Evolutionary conservation across 1,140 invertebrate genomes (phyloP), one percentile per base, ranked within the genome.

Genomic region (Leptestheria dahalacensis): DNA sequence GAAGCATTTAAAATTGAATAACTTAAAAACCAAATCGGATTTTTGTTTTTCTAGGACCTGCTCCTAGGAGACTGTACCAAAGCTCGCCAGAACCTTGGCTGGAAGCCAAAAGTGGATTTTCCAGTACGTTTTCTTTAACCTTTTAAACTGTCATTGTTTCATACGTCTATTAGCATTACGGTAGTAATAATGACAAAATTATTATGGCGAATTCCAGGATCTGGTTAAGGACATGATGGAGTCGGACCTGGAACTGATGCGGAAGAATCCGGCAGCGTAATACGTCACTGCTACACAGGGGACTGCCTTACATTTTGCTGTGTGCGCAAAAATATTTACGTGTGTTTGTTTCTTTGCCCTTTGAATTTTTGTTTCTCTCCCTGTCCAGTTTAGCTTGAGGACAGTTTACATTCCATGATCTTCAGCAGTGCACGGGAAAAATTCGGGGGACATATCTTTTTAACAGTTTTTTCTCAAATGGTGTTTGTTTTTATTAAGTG

Each of bases 191-290:
- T n/a, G n/a, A n/a, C n/a, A n/a, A n/a, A n/a, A 60, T 25, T 21
- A 9, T 41, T 60, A 24, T 48, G 21, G 66, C 66, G 53, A 64
- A 61, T 76, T 68, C 60, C 64, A 86, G 81, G 76, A 83, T 66
- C 77, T 99, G 24, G 93, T 98, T 0, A 82, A 84, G 67, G 94
- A 98, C 70, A 99, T 99, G 95, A 84, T 99, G 74, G 80, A 85
- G n/a, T 79, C 86, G 11, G 95, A 99, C 75, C 78, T 98, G 9
- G 79, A 82, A 61, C 73, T 98, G 21, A 98, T 98, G 94, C 88
- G 81, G 68, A 82, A 78, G 61, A 88, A 97, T 77, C 92, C 94
- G n/a, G 75, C 76, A 57, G 89, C 90, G 61, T 92, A 76, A 77
- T 1, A n/a, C n/a, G 26, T 20, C 9, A 24, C 53, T 55, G 12